phyloP scores from a whole-genome alignment of 2,888 invertebrate genomes.

The Tiphia femorata region DNA sequence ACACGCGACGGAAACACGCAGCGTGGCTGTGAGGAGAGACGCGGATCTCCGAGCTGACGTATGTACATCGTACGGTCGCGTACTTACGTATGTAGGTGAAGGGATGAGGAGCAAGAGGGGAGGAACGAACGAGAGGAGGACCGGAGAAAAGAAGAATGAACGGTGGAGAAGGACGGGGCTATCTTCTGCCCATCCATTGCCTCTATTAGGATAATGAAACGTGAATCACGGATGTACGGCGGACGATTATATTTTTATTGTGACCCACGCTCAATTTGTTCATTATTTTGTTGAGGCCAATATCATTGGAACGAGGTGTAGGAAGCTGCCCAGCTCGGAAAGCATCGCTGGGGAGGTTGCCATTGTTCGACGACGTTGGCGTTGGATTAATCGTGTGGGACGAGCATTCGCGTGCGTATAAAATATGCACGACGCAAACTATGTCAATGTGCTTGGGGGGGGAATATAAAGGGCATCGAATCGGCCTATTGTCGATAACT shows the following conservation, averaged over 20 bases:
- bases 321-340: slow-evolving; percentile 42
- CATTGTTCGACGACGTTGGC: not conserved
- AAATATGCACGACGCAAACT: too few species aligned
- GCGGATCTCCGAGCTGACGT: too few species aligned
- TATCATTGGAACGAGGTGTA: slow-evolving; percentile 59
- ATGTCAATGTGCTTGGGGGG: too few species aligned
- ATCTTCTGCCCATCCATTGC: slow-evolving; percentile 55
- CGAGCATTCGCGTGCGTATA: too few species aligned
- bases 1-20: slow-evolving; percentile 40
- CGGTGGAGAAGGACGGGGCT: slow-evolving; percentile 14
- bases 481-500: too few species aligned
- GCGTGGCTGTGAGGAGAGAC: too few species aligned
- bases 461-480: too few species aligned
- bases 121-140: too few species aligned
- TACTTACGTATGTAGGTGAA: too few species aligned
- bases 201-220: slow-evolving; percentile 64
- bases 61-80: too few species aligned
- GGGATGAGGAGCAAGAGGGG: too few species aligned
- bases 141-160: slow-evolving; percentile 23
- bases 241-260: slow-evolving; percentile 63
- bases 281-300: slow-evolving; percentile 65
- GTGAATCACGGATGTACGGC: slow-evolving; percentile 62
- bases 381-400: too few species aligned
- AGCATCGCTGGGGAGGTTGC: slow-evolving; percentile 32
- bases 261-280: slow-evolving; percentile 61